phyloP scores from a whole-genome alignment of 2,888 invertebrate species.

The Mythimna albipuncta region DNA sequence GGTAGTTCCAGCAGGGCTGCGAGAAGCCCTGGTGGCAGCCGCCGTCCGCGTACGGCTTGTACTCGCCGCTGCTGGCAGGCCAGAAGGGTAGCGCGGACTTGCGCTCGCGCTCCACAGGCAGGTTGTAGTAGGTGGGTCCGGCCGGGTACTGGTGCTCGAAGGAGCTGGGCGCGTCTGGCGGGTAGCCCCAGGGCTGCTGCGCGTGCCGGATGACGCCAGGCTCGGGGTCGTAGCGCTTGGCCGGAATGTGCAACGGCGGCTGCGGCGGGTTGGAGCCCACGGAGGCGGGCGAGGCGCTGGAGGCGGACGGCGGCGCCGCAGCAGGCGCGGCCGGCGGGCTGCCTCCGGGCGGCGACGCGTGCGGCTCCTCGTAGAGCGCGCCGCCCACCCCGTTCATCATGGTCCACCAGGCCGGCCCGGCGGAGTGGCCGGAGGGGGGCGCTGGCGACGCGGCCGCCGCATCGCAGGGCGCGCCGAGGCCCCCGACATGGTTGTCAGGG shows the following conservation, averaged over 20 bases:
- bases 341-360: constrained; percentile 90
- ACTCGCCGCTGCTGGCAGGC: constrained; percentile 92
- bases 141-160: constrained; percentile 93
- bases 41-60: constrained; percentile 91
- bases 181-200: constrained; percentile 94
- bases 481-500: constrained; percentile 94
- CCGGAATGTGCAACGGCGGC: constrained; percentile 97
- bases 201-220: constrained; percentile 95
- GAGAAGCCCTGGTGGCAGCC: constrained; percentile 93
- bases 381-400: constrained; percentile 96
- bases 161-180: constrained; percentile 92
- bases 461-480: constrained; percentile 93
- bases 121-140: constrained; percentile 93
- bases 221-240: constrained; percentile 93
- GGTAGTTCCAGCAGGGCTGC: constrained; percentile 94
- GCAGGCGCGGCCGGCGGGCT: constrained; percentile 93
- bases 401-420: constrained; percentile 96
- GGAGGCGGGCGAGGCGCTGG: constrained; percentile 90
- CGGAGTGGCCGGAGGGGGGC: constrained; percentile 95
- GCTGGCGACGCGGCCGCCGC: constrained; percentile 93
- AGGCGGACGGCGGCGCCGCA: constrained; percentile 91
- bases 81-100: constrained; percentile 93
- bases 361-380: constrained; percentile 94
- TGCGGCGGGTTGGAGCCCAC: constrained; percentile 93
- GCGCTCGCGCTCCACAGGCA: constrained; percentile 92